Evolutionary conservation across 1,140 invertebrate species (phyloP).

Genomic region (Bombus fervidus): DNA sequence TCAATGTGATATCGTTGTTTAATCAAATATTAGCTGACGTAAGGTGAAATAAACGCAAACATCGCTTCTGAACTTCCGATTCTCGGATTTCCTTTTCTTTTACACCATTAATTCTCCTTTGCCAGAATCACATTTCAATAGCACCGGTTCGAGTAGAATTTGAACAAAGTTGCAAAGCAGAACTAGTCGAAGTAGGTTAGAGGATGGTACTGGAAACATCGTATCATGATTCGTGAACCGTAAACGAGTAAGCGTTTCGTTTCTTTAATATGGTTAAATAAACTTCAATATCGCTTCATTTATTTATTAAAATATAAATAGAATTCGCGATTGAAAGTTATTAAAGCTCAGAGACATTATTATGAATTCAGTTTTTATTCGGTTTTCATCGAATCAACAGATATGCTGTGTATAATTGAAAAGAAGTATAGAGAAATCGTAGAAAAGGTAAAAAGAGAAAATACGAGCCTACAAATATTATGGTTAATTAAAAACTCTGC

Average conservation of each 20-base stretch:
- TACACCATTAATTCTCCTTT: not conserved
- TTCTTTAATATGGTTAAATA: not conserved
- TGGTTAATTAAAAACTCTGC: not conserved
- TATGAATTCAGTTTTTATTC: not conserved
- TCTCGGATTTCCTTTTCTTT: not conserved
- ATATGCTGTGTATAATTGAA: too few species aligned
- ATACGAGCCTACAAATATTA: too few species aligned
- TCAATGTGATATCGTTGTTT: not conserved
- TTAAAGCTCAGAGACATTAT: not conserved
- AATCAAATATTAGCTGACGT: not conserved
- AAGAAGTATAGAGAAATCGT: too few species aligned
- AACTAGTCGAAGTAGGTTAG: slow-evolving; percentile 7
- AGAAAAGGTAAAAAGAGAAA: too few species aligned
- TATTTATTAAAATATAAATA: not conserved
- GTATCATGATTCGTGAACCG: not conserved
- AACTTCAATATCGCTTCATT: not conserved
- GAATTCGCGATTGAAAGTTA: not conserved
- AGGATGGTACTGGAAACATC: not conserved
- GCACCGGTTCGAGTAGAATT: not conserved
- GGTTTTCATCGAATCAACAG: not conserved
- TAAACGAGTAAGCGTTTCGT: not conserved
- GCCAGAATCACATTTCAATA: not conserved
- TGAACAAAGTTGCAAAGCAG: not conserved
- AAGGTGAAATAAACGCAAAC: not conserved
- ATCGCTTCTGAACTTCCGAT: not conserved